Conservation (phyloP, 2,113 vertebrate species). For the Vulpes lagopus region DNA sequence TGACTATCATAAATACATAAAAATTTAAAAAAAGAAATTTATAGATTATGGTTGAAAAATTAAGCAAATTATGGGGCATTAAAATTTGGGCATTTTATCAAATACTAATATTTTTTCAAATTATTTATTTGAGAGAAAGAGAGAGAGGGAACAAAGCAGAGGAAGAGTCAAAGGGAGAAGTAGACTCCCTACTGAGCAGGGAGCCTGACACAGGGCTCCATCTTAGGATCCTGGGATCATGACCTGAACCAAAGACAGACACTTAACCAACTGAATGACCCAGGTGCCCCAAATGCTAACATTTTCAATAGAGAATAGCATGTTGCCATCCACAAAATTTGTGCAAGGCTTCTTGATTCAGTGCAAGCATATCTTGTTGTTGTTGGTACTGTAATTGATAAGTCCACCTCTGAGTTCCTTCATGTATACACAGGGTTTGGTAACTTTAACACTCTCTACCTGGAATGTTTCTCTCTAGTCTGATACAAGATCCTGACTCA, state of each 20-base stretch:
- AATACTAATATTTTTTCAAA: neutral
- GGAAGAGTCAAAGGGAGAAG: too few species aligned
- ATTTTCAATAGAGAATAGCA: neutral
- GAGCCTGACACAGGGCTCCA: too few species aligned
- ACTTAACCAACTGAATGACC: too few species aligned
- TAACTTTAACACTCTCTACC: neutral
- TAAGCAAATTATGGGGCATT: neutral
- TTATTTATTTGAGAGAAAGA: too few species aligned
- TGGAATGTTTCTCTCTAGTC: neutral
- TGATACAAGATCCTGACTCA: neutral
- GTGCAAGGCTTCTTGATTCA: neutral
- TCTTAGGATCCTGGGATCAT: too few species aligned
- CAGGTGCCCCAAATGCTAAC: neutral
- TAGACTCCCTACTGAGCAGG: too few species aligned
- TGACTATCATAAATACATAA: too few species aligned
- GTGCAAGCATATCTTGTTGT: neutral
- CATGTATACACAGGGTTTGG: neutral
- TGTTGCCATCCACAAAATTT: neutral
- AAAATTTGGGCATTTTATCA: neutral
- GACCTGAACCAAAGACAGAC: too few species aligned
- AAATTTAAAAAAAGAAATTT: neutral
- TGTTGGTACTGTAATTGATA: neutral
- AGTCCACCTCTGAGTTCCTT: neutral
- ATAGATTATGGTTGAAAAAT: neutral
- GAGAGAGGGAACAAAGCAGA: too few species aligned